Evolutionary conservation across 2,888 invertebrate genomes (phyloP), one percentile per base, ranked within the genome.

Genomic region (Brachycybe producta): DNA sequence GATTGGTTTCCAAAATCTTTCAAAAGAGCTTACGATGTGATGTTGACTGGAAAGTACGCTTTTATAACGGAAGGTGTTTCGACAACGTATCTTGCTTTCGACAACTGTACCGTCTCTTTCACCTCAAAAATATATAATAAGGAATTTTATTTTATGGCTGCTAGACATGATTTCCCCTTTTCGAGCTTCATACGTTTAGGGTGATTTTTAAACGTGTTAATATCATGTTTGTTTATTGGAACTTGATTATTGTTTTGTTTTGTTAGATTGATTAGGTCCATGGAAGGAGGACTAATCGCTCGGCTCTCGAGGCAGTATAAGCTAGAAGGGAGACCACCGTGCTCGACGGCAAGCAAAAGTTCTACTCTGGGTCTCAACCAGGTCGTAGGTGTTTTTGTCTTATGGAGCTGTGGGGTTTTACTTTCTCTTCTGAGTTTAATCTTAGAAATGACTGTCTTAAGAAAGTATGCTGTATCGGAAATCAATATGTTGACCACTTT

Each of bases 161-260:
- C 39, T 41, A 11, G 49, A 26, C 27, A 34, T 21, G 49, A 49
- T 49, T 49, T 49, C 24, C 49, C 49, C n/a, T 49, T 41, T 36
- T 36, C n/a, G 15, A 40, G 49, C 19, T 13, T 49, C 15, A 41
- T 49, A 32, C 17, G 40, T 30, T n/a, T 41, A 4, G 41, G 49
- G 49, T 49, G 13, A 19, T 28, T 17, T 19, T 21, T 4, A 19
- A 19, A 19, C 40, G 17, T 26, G 8, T n/a, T n/a, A n/a, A n/a
- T n/a, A n/a, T n/a, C n/a, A n/a, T 21, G 15, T 5, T 47, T 26
- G n/a, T n/a, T n/a, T n/a, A n/a, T n/a, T 41, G 49, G 17, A n/a
- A n/a, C n/a, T n/a, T n/a, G n/a, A n/a, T n/a, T n/a, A n/a, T n/a
- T n/a, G n/a, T n/a, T n/a, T n/a, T n/a, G n/a, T n/a, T n/a, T n/a